Percentiles rank a stretch among this genome's conserved stretches.
phyloP scores from a whole-genome alignment of 1,140 invertebrate genomes.

The Diplogasteroides magnus region DNA sequence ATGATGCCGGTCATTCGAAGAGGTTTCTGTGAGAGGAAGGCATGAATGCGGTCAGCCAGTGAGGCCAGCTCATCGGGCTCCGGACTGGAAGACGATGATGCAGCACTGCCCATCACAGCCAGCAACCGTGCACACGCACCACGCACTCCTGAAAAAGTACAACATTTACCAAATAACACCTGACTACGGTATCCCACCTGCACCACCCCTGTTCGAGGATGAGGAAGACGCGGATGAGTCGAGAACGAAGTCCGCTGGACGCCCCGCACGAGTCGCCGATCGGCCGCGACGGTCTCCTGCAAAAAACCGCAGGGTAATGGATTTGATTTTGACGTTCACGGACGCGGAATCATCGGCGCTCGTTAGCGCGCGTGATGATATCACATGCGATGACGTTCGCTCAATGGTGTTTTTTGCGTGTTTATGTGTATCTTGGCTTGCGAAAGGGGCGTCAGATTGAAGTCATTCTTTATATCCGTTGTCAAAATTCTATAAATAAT shows the following conservation, averaged over 20 bases:
- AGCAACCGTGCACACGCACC: neutral
- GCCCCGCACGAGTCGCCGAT: neutral
- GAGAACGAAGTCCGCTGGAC: neutral
- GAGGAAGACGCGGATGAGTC: neutral
- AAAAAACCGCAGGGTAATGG: neutral
- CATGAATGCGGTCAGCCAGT: conserved; percentile 11
- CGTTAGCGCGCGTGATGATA: no score
- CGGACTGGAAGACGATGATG: conserved; percentile 30
- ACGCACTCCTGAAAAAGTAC: no score
- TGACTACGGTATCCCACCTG: no score
- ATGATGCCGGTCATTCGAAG: conserved; percentile 40
- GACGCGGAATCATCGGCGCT: no score
- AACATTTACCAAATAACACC: neutral
- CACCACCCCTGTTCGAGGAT: no score
- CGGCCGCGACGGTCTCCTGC: neutral
- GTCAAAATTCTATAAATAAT: no score
- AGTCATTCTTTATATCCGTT: no score
- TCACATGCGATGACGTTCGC: no score
- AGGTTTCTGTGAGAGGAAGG: conserved; percentile 31
- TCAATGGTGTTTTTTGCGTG: no score
- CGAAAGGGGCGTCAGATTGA: no score
- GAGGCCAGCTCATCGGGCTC: conserved; percentile 36
- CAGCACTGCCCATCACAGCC: conserved; percentile 32
- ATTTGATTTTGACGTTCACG: no score
- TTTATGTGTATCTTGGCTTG: no score